phyloP scores from a whole-genome alignment of 2,113 vertebrate genomes.

The Poeciliopsis retropinna region DNA sequence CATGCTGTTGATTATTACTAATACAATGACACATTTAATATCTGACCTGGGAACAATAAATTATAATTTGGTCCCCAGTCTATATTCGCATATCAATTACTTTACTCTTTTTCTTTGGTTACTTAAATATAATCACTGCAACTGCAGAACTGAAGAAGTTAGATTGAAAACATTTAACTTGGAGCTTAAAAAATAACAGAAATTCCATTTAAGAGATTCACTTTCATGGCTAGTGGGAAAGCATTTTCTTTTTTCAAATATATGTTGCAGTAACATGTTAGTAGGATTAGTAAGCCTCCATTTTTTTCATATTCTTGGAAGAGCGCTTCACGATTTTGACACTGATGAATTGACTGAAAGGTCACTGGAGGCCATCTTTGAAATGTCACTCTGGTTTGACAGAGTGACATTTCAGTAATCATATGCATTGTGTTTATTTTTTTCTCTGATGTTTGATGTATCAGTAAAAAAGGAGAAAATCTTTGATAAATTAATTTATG shows the following conservation, averaged over 20 bases:
- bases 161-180: too few relatives aligned
- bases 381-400: conserved; percentile 75
- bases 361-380: conserved; percentile 69
- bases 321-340: conserved; percentile 65
- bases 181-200: too few relatives aligned
- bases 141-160: too few relatives aligned
- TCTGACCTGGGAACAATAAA: too few relatives aligned
- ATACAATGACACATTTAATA: too few relatives aligned
- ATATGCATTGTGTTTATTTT: conserved; percentile 21
- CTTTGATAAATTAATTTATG: conserved; percentile 29
- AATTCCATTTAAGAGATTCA: not conserved
- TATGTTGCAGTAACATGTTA: conserved; percentile 50
- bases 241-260: conserved; percentile 27
- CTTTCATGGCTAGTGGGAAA: not conserved
- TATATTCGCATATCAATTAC: too few relatives aligned
- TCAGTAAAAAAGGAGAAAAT: conserved; percentile 33
- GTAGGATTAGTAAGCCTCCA: conserved; percentile 62
- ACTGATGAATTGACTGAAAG: conserved; percentile 70
- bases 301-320: conserved; percentile 51
- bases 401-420: conserved; percentile 42
- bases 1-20: too few relatives aligned
- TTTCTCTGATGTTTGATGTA: conserved; percentile 39
- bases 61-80: too few relatives aligned
- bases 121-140: too few relatives aligned
- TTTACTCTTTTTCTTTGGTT: too few relatives aligned